Evolutionary conservation across 2,797 vertebrate species (phyloP), one percentile per base, ranked within the genome.

Genomic region (Bradypus variegatus): DNA sequence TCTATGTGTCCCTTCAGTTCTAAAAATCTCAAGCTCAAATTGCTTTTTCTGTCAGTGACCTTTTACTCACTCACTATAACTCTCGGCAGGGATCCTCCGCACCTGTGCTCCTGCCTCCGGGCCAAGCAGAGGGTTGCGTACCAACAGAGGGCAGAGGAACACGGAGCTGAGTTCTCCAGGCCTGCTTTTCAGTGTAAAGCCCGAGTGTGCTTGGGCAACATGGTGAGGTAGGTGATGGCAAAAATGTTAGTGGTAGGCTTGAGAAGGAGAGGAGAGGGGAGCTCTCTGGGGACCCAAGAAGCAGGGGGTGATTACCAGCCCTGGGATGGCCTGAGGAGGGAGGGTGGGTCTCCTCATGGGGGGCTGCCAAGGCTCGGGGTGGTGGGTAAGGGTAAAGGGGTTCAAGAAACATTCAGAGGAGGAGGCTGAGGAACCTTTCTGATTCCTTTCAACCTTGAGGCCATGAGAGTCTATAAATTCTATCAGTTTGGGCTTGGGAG

Each of bases 331-430:
- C 53, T 16, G 11, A 55, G 65, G 76, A 81, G 16, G 31, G 38
- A 19, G 62, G n/a, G 23, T 4, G 4, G 0, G 1, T 5, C 9
- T 50, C 53, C 64, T 27, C 14, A 7, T 16, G 15, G 21, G 15
- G 13, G 13, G 27, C 7, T 5, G 70, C 3, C 64, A 2, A 31
- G 70, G 60, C n/a, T 33, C 5, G 14, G 21, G 18, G 25, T 6
- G 27, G 41, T 16, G 8, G 65, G 31, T 4, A 23, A 36, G 81
- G 50, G 41, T 10, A 25, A 80, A 10, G 33, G 5, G n/a, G 21
- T 5, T 41, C 69, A 72, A 27, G 69, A 21, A 41, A 72, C 8
- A 41, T 15, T 16, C 33, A 58, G 64, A 73, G 13, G 11, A 53
- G 8, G 38, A 6, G 38, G n/a, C 23, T 36, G 38, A 48, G 62